Conservation (phyloP, 2,888 invertebrate genomes). For the Campoletis raptor region DNA sequence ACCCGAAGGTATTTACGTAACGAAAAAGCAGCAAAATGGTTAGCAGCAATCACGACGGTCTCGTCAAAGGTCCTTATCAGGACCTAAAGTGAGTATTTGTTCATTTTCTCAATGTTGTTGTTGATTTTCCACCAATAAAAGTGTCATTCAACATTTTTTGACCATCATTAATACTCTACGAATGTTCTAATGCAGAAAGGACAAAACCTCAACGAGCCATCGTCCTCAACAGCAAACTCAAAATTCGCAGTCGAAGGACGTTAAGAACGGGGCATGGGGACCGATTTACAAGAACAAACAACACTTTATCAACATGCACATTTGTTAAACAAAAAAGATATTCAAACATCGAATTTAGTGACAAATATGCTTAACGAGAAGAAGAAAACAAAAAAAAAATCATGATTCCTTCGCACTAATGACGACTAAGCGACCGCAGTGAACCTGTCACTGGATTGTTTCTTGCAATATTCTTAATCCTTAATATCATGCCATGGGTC, state of each 20-base stretch:
- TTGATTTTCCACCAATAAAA: neutral
- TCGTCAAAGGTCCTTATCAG: slow-evolving; percentile 77
- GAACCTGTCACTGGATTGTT: slow-evolving; percentile 53
- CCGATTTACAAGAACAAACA: slow-evolving; percentile 91
- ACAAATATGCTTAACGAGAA: slow-evolving; percentile 49
- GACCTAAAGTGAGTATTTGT: slow-evolving; percentile 76
- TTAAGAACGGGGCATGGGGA: slow-evolving; percentile 89
- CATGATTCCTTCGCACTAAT: slow-evolving; percentile 66
- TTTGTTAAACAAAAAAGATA: slow-evolving; percentile 84
- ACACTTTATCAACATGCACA: slow-evolving; percentile 90
- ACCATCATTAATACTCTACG: neutral
- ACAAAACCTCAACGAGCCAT: slow-evolving; percentile 76
- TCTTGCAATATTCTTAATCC: slow-evolving; percentile 58
- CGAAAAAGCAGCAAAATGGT: slow-evolving; percentile 75
- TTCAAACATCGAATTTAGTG: slow-evolving; percentile 21
- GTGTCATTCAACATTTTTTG: neutral
- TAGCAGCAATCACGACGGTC: slow-evolving; percentile 72
- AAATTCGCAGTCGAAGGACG: slow-evolving; percentile 78
- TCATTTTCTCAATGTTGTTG: neutral
- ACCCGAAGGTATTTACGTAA: neutral
- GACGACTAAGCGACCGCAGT: slow-evolving; percentile 51
- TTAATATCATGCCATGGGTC: neutral
- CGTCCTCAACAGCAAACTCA: slow-evolving; percentile 82
- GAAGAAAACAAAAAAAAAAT: slow-evolving; percentile 28
- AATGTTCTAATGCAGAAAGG: slow-evolving; percentile 76